Evolutionary conservation across 2,888 invertebrate species (phyloP).

Genomic region (Plebejus anna): DNA sequence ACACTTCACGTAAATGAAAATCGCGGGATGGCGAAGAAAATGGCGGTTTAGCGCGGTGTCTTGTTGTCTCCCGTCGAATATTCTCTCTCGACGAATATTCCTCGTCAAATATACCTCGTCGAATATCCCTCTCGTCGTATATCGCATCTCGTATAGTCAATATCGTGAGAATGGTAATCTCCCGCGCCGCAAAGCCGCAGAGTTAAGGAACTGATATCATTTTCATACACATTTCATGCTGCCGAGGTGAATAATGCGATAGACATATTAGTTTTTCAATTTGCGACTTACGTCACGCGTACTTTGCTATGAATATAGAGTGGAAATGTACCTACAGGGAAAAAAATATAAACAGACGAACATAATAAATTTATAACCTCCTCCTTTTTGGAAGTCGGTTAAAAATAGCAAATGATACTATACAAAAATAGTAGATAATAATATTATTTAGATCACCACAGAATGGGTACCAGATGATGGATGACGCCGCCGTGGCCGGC

Average conservation of each 20-base stretch:
- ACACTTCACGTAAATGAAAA: conserved; percentile 11
- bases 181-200: conserved; percentile 12
- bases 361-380: too few species aligned
- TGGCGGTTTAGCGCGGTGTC: not conserved
- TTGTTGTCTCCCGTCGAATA: conserved; percentile 5
- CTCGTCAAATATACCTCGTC: not conserved
- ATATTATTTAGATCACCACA: too few species aligned
- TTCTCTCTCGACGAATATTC: not conserved
- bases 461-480: too few species aligned
- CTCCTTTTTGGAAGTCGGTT: too few species aligned
- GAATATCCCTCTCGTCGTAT: conserved; percentile 25
- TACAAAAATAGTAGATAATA: too few species aligned
- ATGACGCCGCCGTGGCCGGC: too few species aligned
- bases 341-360: too few species aligned
- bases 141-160: conserved; percentile 27
- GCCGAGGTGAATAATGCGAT: conserved; percentile 2
- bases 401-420: too few species aligned
- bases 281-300: not conserved
- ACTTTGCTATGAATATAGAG: not conserved
- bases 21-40: not conserved
- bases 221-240: conserved; percentile 1
- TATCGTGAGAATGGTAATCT: conserved; percentile 28
- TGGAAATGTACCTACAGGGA: not conserved
- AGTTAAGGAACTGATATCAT: conserved; percentile 12
- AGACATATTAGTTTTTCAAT: conserved; percentile 2